Evolutionary conservation across 1,140 invertebrate species (phyloP).

Genomic region (Berghia stephanieae): DNA sequence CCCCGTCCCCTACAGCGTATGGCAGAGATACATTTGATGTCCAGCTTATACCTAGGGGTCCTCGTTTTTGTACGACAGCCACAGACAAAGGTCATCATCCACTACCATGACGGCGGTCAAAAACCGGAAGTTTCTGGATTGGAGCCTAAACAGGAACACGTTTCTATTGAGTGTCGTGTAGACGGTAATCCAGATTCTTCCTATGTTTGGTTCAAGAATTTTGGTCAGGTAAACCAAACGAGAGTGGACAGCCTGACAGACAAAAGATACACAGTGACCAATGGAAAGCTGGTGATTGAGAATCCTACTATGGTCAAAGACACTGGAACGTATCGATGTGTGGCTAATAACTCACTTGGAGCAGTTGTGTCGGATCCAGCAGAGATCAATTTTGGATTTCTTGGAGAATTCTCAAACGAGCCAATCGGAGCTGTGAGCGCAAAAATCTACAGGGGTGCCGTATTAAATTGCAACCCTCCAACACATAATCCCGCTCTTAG

Average conservation of each 20-base stretch:
- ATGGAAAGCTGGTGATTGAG: constrained; percentile 89
- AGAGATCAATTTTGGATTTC: constrained; percentile 22
- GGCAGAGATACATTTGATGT: neutral
- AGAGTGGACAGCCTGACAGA: constrained; percentile 18
- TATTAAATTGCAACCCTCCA: constrained; percentile 47
- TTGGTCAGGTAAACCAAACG: neutral
- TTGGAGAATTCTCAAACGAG: constrained; percentile 53
- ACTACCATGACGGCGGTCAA: neutral
- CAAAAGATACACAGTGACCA: constrained; percentile 87
- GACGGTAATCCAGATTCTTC: neutral
- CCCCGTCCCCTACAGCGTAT: no score
- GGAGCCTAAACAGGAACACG: neutral
- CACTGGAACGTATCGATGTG: constrained; percentile 89
- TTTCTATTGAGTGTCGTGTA: neutral
- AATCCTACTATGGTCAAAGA: constrained; percentile 77
- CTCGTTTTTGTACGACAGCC: neutral
- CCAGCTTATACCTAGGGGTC: neutral
- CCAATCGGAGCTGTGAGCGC: constrained; percentile 44
- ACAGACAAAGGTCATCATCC: neutral
- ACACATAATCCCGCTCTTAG: constrained; percentile 45
- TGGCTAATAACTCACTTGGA: constrained; percentile 88
- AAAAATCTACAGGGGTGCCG: constrained; percentile 37
- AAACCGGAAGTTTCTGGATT: neutral
- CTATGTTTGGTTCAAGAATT: constrained; percentile 8
- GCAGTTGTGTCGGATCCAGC: constrained; percentile 70